A percentile compares a stretch with the other conserved stretches of the same genome.
These are phyloP conservation scores for Marmota monax DNA, from an alignment of 2,113 vertebrate genomes.

Conservation along the genomic window DNA sequence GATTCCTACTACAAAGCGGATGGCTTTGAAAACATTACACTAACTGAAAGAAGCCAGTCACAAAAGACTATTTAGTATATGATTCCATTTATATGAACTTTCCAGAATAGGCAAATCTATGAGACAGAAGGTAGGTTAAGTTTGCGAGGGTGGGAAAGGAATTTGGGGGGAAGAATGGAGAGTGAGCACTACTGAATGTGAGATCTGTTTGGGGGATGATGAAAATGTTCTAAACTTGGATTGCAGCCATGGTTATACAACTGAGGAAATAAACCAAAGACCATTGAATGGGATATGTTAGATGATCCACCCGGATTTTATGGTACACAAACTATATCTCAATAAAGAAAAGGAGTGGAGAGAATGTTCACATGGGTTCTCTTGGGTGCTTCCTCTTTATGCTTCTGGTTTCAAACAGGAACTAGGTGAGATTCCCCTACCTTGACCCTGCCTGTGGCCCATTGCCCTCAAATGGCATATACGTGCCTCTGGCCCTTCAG, in stretches of 20 bases:
- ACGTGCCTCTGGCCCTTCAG: neutral
- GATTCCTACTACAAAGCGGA: neutral
- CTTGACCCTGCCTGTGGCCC: slow-evolving; percentile 63
- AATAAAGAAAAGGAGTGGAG: neutral
- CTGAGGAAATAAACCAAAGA: neutral
- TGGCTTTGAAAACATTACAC: neutral
- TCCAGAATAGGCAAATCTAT: neutral
- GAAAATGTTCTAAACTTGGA: slow-evolving; percentile 6
- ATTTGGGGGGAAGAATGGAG: neutral
- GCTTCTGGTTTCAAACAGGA: slow-evolving; percentile 77
- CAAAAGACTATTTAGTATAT: neutral
- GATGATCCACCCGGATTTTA: neutral
- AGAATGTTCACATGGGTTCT: neutral
- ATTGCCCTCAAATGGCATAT: slow-evolving; percentile 24
- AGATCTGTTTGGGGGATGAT: neutral
- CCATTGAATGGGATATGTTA: neutral
- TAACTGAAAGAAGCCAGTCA: neutral
- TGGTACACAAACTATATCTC: neutral
- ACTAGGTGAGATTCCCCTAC: slow-evolving; percentile 54
- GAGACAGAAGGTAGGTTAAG: no score
- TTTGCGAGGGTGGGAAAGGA: neutral
- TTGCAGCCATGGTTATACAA: neutral
- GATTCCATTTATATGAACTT: neutral
- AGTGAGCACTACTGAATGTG: neutral
- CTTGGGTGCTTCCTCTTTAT: slow-evolving; percentile 60